Evolutionary conservation across 2,113 vertebrate genomes (phyloP), one percentile per base, ranked within the genome.

Genomic region (Pollimyrus isidori): DNA sequence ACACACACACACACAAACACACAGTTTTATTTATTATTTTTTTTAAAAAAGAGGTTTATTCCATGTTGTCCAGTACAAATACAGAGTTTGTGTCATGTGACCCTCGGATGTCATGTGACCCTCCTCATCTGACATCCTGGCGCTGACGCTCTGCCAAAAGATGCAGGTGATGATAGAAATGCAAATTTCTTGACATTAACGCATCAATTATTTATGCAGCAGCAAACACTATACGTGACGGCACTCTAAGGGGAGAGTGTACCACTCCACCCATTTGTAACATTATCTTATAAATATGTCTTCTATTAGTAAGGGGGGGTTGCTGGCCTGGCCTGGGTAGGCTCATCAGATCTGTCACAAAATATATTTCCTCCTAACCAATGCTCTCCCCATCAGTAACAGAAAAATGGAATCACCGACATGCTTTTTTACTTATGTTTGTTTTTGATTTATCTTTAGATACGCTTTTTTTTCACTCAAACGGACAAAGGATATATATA

Each of bases 181-280:
- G 69, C 88, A n/a, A 82, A 89, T 89, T 82, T 52, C 49, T 82
- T 53, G 49, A 82, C 49, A 89, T 50, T 56, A 56, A 56, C 48
- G 19, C 88, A n/a, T 83, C 42, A 45, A 46, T 83, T 76, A 89
- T 83, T 89, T 83, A 80, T 35, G 48, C 88, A 89, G 73, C 1
- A 39, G 73, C 88, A 89, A 56, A 53, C 73, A 45, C 1, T 48
- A 56, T 45, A 83, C 19, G 21, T 56, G 69, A 89, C 73, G 56
- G 65, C 45, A 52, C 17, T 89, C 30, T 65, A 50, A 46, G 30
- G 53, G 87, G 45, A 46, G 88, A 23, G 46, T 46, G 46, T 80
- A 49, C 39, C 88, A 88, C 45, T 35, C 65, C n/a, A n/a, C 45
- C 30, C 19, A 45, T 73, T 76, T 73, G 46, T 35, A 53, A 87